Evolutionary conservation across 2,797 vertebrate species (phyloP).

Genomic region (Merluccius polli): DNA sequence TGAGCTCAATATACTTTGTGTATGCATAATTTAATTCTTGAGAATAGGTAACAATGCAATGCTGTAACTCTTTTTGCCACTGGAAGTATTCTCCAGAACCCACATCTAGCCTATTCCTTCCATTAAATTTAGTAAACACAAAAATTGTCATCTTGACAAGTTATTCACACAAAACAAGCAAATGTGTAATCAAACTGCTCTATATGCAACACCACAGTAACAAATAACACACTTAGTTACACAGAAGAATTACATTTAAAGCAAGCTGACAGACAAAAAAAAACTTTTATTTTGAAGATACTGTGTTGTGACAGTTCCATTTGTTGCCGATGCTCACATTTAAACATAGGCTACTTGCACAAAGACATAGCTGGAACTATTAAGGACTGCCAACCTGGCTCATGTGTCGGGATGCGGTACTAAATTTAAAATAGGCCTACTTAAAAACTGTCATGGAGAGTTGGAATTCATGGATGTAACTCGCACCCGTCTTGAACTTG

Average conservation of each 20-base stretch:
- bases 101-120: conserved; percentile 67
- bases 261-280: conserved; percentile 79
- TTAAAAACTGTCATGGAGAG: conserved; percentile 55
- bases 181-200: conserved; percentile 77
- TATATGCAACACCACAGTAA: conserved; percentile 79
- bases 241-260: conserved; percentile 81
- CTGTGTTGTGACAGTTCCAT: conserved; percentile 77
- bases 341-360: conserved; percentile 74
- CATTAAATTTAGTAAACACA: conserved; percentile 70
- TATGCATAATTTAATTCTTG: conserved; percentile 81
- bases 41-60: conserved; percentile 81
- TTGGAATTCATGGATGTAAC: conserved; percentile 62
- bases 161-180: conserved; percentile 80
- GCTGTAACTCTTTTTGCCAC: conserved; percentile 77
- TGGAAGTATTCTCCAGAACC: conserved; percentile 58
- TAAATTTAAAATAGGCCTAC: conserved; percentile 55
- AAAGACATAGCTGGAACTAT: conserved; percentile 77
- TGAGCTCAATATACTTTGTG: conserved; percentile 80
- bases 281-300: conserved; percentile 76
- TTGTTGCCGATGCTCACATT: conserved; percentile 77
- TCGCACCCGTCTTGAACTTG: conserved; percentile 58
- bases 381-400: conserved; percentile 64
- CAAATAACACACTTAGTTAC: conserved; percentile 76
- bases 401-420: conserved; percentile 59
- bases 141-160: conserved; percentile 75